A percentile compares a stretch with the other conserved stretches of the same genome.
Conservation (phyloP, 2,888 invertebrate species). For the Zhuqinia jingwanae region DNA sequence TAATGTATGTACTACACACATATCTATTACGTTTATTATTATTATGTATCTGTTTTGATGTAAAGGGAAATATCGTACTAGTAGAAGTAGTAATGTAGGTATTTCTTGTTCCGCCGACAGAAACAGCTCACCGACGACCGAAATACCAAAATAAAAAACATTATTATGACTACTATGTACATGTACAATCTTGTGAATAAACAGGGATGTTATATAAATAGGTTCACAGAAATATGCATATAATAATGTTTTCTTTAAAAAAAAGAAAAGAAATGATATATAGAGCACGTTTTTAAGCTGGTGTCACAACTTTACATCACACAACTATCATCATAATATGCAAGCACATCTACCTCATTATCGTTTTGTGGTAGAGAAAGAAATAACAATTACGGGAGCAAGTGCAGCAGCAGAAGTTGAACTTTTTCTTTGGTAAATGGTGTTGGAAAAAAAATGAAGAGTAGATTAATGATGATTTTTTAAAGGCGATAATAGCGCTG, state of each 20-base stretch:
- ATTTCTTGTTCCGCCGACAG: too few species aligned
- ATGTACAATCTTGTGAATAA: too few species aligned
- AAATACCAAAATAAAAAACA: too few species aligned
- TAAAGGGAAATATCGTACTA: too few species aligned
- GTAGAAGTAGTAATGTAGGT: too few species aligned
- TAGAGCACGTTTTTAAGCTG: not conserved
- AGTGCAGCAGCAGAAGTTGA: not conserved
- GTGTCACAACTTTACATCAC: too few species aligned
- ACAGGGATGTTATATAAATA: too few species aligned
- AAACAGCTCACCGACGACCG: too few species aligned
- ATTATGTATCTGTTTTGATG: slow-evolving; percentile 15
- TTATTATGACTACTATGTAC: too few species aligned
- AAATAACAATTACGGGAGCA: not conserved
- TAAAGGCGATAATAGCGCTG: slow-evolving; percentile 51
- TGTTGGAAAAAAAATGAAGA: not conserved
- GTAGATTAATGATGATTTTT: slow-evolving; percentile 54
- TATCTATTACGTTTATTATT: too few species aligned
- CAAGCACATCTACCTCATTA: slow-evolving; percentile 47
- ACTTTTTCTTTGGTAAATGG: slow-evolving; percentile 13
- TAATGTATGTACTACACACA: slow-evolving; percentile 5
- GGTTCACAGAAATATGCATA: too few species aligned
- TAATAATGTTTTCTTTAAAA: too few species aligned
- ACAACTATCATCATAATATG: slow-evolving; percentile 2
- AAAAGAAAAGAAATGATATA: not conserved
- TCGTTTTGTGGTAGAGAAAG: slow-evolving; percentile 31